These are phyloP conservation scores for Acrossocheilus wenchowensis DNA, from an alignment of 2,797 vertebrate species.

Conservation along the genomic window DNA sequence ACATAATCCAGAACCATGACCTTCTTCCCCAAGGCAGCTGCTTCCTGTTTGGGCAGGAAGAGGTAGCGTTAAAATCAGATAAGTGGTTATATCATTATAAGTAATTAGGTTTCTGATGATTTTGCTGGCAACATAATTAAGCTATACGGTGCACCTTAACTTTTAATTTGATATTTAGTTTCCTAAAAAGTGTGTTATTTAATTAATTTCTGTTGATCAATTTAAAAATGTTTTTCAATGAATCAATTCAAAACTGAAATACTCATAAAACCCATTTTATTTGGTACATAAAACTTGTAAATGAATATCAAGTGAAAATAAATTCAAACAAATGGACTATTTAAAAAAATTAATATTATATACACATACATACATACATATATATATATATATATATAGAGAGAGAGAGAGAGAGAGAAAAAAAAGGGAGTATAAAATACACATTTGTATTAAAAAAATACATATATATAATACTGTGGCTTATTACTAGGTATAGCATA, in stretches of 20 bases:
- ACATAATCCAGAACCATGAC: conserved; percentile 97
- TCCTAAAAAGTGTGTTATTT: neutral
- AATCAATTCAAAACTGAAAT: neutral
- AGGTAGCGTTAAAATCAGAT: neutral
- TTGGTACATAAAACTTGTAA: neutral
- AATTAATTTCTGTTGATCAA: neutral
- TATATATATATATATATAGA: no score
- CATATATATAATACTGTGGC: no score
- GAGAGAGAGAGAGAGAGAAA: no score
- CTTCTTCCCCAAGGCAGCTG: conserved; percentile 89
- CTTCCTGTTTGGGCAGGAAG: conserved; percentile 79
- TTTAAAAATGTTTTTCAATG: neutral
- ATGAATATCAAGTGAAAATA: no score
- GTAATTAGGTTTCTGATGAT: neutral
- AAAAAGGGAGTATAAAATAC: neutral
- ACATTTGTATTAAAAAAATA: neutral
- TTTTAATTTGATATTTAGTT: neutral
- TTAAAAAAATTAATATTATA: no score
- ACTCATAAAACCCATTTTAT: neutral
- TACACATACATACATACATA: no score
- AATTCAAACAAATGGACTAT: no score
- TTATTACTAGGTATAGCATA: neutral
- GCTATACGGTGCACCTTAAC: neutral
- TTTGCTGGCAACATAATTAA: neutral
- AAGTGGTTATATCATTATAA: neutral